Evolutionary conservation across 2,888 invertebrate species (phyloP).

Genomic region (Nasonia oneida): DNA sequence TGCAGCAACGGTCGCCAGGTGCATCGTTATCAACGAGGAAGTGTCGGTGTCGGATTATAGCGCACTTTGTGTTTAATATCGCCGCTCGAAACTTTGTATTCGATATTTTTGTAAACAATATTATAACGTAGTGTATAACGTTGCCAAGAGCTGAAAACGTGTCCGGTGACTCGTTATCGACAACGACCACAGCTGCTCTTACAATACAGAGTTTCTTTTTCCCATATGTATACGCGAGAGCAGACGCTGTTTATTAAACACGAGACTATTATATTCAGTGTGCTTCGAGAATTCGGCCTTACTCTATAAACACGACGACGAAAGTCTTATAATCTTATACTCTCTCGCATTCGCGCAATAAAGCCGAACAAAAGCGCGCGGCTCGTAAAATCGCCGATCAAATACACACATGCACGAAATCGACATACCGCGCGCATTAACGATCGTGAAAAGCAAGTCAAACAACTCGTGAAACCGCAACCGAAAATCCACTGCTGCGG

Average conservation of each 20-base stretch:
- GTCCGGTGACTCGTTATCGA: conserved; percentile 46
- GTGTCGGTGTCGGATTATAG: conserved; percentile 62
- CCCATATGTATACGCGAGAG: conserved; percentile 18
- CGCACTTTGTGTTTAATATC: conserved; percentile 10
- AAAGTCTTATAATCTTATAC: neutral
- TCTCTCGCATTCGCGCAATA: neutral
- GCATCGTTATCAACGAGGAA: conserved; percentile 61
- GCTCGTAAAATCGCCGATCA: neutral
- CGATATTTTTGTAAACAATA: conserved; percentile 55
- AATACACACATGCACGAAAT: neutral
- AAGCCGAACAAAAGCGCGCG: neutral
- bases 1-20: conserved; percentile 35
- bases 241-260: conserved; percentile 54
- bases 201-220: conserved; percentile 46
- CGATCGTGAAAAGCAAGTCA: neutral
- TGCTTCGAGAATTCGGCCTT: neutral
- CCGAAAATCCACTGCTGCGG: neutral
- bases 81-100: conserved; percentile 52
- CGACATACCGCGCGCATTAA: neutral
- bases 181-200: conserved; percentile 17
- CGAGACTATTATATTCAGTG: neutral
- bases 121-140: conserved; percentile 25
- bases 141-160: conserved; percentile 19
- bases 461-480: conserved; percentile 26
- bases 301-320: neutral